These are phyloP conservation scores for Orestias chungarensis DNA, from an alignment of 2,797 vertebrate genomes.

Conservation along the genomic window DNA sequence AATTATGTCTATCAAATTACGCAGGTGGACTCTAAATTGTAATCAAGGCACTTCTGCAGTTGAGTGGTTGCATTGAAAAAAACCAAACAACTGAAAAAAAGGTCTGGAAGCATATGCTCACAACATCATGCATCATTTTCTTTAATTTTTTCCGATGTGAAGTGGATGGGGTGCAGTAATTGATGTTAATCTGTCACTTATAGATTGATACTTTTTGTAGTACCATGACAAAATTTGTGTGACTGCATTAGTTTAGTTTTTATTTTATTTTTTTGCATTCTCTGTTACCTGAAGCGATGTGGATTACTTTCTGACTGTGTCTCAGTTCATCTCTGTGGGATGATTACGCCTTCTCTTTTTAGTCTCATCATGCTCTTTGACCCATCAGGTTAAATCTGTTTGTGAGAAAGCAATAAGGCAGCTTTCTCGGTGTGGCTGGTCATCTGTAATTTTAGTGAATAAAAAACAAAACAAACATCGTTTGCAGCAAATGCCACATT, in stretches of 20 bases:
- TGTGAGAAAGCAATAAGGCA: slow-evolving; percentile 17
- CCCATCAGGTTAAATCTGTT: slow-evolving; percentile 8
- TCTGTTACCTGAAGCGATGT: slow-evolving; percentile 8
- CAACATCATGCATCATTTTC: neutral
- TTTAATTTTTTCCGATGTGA: neutral
- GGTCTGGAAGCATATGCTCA: neutral
- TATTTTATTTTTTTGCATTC: neutral
- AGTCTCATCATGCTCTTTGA: slow-evolving; percentile 2
- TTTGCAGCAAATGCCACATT: slow-evolving; percentile 19
- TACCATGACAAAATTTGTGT: neutral
- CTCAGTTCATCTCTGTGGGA: slow-evolving; percentile 13
- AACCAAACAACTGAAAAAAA: too few relatives aligned
- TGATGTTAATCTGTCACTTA: neutral
- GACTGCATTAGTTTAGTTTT: neutral
- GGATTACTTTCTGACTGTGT: slow-evolving; percentile 8
- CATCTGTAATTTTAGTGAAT: slow-evolving; percentile 8
- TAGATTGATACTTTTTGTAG: neutral
- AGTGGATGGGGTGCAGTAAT: neutral
- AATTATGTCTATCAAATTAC: too few relatives aligned
- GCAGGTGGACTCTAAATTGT: neutral
- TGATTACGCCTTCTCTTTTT: neutral
- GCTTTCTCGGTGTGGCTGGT: neutral
- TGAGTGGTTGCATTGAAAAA: neutral
- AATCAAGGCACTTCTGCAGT: neutral
- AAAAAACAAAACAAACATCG: neutral